phyloP scores from a whole-genome alignment of 2,113 vertebrate species.

The Passer domesticus region DNA sequence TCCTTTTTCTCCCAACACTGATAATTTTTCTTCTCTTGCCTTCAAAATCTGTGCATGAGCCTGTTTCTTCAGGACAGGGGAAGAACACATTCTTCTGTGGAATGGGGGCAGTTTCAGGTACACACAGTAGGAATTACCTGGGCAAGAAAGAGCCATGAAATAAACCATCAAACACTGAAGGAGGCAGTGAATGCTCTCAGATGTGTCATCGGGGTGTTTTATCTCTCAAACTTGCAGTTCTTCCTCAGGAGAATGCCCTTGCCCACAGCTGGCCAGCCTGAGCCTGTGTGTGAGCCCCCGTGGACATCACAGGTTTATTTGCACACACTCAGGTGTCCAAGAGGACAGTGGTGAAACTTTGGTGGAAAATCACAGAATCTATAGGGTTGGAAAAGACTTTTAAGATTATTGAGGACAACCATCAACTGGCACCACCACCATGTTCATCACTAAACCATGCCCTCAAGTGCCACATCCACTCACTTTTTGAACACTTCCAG shows the following conservation, averaged over 20 bases:
- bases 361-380: neutral
- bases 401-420: neutral
- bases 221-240: neutral
- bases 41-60: neutral
- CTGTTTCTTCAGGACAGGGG: neutral
- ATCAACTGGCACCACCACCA: neutral
- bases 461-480: neutral
- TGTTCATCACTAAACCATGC: neutral
- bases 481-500: neutral
- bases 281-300: neutral
- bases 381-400: neutral
- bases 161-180: neutral
- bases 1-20: rapidly evolving
- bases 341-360: neutral
- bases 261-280: neutral
- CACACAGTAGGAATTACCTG: neutral
- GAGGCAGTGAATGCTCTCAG: neutral
- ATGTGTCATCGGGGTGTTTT: neutral
- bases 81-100: neutral
- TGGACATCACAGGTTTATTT: rapidly evolving
- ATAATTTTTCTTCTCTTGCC: neutral
- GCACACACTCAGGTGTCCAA: rapidly evolving
- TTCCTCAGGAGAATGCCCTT: neutral
- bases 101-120: neutral
- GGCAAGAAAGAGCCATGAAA: neutral